These are phyloP conservation scores for Lepidocyrtinus sp. DNA, from an alignment of 2,888 invertebrate species.

Conservation along the genomic window DNA sequence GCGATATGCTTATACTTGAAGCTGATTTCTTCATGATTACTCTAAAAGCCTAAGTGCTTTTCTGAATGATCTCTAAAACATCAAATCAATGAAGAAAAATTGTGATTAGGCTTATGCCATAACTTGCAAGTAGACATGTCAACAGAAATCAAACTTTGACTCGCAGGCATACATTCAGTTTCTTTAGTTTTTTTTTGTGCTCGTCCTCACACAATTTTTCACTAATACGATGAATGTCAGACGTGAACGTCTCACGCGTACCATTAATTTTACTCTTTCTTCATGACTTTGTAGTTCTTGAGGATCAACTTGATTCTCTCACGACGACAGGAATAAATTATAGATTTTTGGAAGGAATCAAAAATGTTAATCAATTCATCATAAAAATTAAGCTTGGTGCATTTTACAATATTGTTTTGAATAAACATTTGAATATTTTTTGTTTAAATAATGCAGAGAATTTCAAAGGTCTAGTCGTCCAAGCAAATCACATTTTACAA, in stretches of 20 bases:
- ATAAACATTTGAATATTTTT: background rate
- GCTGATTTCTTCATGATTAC: too few species aligned
- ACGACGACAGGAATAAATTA: conserved; percentile 1
- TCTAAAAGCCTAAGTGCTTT: background rate
- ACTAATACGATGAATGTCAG: conserved; percentile 1
- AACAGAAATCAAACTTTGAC: too few species aligned
- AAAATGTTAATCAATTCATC: background rate
- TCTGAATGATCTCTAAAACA: background rate
- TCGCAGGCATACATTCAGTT: too few species aligned
- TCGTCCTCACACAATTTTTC: background rate
- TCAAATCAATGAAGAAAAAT: background rate
- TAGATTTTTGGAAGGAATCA: background rate
- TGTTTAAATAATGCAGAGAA: background rate
- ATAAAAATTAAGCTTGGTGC: background rate
- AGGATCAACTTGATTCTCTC: conserved; percentile 2
- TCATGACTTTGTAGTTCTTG: conserved; percentile 2
- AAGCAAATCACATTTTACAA: too few species aligned
- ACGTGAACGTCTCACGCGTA: background rate
- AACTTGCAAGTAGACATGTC: background rate
- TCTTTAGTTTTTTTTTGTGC: too few species aligned
- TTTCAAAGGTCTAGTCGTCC: too few species aligned
- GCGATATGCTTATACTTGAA: too few species aligned
- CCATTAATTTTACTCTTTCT: conserved; percentile 10
- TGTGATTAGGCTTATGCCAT: background rate
- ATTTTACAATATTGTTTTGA: background rate